Conservation (phyloP, 1,140 invertebrate genomes). For the Lamellibrachia luymesi region DNA sequence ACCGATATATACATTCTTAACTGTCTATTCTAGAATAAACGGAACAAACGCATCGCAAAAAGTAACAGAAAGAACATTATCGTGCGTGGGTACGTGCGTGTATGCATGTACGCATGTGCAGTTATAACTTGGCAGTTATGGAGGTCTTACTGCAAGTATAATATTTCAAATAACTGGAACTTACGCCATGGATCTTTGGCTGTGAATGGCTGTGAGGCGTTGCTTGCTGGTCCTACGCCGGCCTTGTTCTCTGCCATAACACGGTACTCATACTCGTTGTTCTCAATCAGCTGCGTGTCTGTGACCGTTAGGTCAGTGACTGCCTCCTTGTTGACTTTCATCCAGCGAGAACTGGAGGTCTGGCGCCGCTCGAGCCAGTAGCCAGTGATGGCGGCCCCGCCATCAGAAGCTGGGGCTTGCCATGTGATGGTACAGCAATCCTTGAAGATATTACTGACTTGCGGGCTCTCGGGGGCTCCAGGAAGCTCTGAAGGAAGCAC, state of each 20-base stretch:
- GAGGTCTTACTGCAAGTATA: not conserved
- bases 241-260: conserved; percentile 95
- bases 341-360: conserved; percentile 67
- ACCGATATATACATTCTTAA: not conserved
- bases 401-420: conserved; percentile 83
- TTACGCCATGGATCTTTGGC: conserved; percentile 91
- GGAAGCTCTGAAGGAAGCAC: conserved; percentile 22
- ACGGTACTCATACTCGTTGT: conserved; percentile 96
- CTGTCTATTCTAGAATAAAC: too few relatives aligned
- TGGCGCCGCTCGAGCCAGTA: conserved; percentile 87
- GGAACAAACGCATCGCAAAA: too few relatives aligned
- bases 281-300: conserved; percentile 85
- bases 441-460: conserved; percentile 75
- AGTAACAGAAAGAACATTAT: not conserved
- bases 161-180: conserved; percentile 23
- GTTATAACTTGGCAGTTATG: not conserved
- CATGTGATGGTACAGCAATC: conserved; percentile 92
- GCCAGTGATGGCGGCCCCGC: conserved; percentile 93
- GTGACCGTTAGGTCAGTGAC: conserved; percentile 67
- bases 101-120: not conserved
- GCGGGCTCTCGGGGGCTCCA: conserved; percentile 24
- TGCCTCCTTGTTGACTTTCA: conserved; percentile 66
- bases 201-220: conserved; percentile 80
- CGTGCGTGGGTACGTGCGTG: not conserved
- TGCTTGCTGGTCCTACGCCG: conserved; percentile 90